Percentiles rank a stretch among this genome's conserved stretches.
Evolutionary conservation across 1,140 invertebrate genomes (phyloP).

Genomic region (Platorchestia sp.): DNA sequence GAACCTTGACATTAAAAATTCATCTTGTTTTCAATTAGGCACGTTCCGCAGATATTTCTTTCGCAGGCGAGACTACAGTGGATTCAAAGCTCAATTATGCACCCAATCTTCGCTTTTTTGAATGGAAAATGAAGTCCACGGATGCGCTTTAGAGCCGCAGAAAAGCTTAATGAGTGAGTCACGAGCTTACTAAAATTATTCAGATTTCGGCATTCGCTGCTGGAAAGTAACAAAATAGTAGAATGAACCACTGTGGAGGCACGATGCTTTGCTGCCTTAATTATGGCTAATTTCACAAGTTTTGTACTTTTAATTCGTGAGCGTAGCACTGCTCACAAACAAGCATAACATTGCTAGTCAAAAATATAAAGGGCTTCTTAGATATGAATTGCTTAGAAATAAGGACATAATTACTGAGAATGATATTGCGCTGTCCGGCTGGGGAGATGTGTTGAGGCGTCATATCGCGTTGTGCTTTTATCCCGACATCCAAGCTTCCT

Average conservation of each 20-base stretch:
- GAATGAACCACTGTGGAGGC: no score
- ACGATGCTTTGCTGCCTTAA: no score
- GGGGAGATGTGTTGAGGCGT: no score
- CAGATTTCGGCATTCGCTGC: not conserved
- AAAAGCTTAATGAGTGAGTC: not conserved
- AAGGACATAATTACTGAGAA: not conserved
- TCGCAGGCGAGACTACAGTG: no score
- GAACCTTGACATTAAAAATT: not conserved
- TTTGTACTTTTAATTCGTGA: no score
- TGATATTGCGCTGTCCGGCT: not conserved
- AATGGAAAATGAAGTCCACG: not conserved
- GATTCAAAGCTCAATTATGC: no score
- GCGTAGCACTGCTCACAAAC: no score
- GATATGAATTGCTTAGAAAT: not conserved
- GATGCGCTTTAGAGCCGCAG: not conserved
- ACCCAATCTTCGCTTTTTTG: not conserved
- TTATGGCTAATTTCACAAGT: no score
- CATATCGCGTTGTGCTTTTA: no score
- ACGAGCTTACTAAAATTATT: not conserved
- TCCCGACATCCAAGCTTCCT: no score
- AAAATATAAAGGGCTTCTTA: not conserved
- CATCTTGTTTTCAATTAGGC: not conserved
- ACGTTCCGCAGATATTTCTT: no score
- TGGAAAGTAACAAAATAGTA: not conserved
- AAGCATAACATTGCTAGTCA: not conserved